Conservation (phyloP, 2,797 vertebrate genomes). For the Florisuga fusca region DNA sequence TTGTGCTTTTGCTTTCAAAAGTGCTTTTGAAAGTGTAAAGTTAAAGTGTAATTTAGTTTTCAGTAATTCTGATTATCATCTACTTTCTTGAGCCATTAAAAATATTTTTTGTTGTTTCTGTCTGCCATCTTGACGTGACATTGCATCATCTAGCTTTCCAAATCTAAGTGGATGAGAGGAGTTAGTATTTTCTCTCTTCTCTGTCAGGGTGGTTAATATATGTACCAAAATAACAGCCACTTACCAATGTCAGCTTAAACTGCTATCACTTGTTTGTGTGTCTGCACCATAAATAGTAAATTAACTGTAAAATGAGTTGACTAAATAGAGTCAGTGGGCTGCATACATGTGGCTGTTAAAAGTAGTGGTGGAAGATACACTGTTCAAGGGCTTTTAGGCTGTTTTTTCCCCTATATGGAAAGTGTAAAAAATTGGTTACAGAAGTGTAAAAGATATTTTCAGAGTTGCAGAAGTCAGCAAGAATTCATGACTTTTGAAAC, state of each 20-base stretch:
- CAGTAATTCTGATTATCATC: neutral
- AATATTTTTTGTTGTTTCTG: neutral
- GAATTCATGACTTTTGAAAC: neutral
- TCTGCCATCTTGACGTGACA: neutral
- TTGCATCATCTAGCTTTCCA: neutral
- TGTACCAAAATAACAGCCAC: neutral
- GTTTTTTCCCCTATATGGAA: neutral
- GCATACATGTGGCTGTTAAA: neutral
- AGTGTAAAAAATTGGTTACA: neutral
- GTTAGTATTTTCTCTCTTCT: neutral
- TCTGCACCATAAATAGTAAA: slow-evolving; percentile 21
- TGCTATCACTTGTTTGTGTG: neutral
- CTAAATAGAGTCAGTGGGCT: neutral
- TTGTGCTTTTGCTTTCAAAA: no score
- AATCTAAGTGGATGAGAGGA: neutral
- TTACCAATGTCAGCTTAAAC: slow-evolving; percentile 3
- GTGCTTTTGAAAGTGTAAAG: neutral
- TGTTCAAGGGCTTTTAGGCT: neutral
- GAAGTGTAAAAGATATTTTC: neutral
- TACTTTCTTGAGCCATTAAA: neutral
- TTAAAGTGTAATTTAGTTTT: neutral
- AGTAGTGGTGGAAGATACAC: neutral
- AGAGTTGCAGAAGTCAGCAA: neutral
- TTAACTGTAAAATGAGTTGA: neutral
- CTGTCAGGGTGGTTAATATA: neutral